Conservation (phyloP, 2,113 vertebrate genomes). For the Conger conger region DNA sequence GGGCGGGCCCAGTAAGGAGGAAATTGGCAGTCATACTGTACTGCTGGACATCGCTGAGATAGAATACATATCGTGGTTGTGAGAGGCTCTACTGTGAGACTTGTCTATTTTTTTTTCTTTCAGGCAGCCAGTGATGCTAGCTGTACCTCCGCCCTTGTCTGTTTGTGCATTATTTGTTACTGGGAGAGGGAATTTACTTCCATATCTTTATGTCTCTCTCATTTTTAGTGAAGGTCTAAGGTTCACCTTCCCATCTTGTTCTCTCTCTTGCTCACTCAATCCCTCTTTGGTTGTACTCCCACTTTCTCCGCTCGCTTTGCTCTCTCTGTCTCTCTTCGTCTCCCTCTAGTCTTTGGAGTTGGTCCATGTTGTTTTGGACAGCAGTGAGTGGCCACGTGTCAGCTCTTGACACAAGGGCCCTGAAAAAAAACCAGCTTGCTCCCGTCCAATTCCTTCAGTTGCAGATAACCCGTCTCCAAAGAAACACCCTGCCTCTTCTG, state of each 20-base stretch:
- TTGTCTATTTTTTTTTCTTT: background rate
- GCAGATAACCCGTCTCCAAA: background rate
- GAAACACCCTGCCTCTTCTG: constrained; percentile 4
- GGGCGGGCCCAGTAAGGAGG: background rate
- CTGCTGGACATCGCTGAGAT: background rate
- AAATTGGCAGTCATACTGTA: background rate
- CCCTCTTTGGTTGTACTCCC: background rate
- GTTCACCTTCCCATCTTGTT: background rate
- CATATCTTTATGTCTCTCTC: background rate
- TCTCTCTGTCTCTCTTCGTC: background rate
- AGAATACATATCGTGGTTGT: background rate
- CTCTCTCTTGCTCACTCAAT: background rate
- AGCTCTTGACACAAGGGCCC: background rate
- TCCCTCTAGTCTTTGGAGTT: background rate
- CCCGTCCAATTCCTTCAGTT: background rate
- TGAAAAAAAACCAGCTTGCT: background rate
- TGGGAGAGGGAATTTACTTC: background rate
- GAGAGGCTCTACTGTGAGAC: background rate
- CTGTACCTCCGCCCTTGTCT: background rate
- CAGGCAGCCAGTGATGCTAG: background rate
- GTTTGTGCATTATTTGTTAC: background rate
- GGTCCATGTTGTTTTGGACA: background rate
- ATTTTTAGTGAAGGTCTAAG: too few species aligned
- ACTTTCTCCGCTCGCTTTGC: background rate
- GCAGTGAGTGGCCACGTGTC: background rate